Conservation (phyloP, 2,113 vertebrate species). For the Equus przewalskii region DNA sequence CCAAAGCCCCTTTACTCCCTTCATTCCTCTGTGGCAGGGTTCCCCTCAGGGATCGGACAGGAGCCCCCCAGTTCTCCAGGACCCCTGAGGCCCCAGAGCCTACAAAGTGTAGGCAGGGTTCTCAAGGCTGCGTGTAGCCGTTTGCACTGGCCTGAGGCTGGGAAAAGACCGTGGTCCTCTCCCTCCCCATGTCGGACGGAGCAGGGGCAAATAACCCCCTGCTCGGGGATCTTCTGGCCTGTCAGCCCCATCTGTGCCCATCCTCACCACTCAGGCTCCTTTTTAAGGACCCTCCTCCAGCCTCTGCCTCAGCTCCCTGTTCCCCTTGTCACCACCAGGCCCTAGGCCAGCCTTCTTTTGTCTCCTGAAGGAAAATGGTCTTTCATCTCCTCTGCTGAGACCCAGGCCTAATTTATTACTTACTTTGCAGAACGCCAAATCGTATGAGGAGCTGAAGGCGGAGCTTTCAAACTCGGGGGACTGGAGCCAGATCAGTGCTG, state of each 20-base stretch:
- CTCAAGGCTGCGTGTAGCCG: background rate
- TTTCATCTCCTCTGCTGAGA: background rate
- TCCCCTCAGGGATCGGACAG: background rate
- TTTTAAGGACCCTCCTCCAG: background rate
- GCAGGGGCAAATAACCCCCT: background rate
- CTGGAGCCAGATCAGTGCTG: constrained; percentile 76
- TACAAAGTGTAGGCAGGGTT: background rate
- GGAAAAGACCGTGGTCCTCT: background rate
- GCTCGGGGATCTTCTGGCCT: background rate
- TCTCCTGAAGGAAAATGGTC: background rate
- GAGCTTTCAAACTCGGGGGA: constrained; percentile 87
- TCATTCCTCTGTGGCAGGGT: background rate
- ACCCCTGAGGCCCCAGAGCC: background rate
- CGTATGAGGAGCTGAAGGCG: constrained; percentile 88
- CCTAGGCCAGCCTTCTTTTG: background rate
- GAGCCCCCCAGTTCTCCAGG: background rate
- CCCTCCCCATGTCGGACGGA: background rate
- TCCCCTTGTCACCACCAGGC: background rate
- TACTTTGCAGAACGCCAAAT: constrained; percentile 88
- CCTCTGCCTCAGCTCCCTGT: background rate
- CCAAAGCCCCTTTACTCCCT: background rate
- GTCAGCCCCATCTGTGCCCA: background rate
- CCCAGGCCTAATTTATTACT: background rate
- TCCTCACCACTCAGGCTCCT: background rate
- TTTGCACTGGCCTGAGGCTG: too few species aligned